These are phyloP conservation scores for Melanotus villosus DNA, from an alignment of 2,888 invertebrate genomes.

Conservation along the genomic window DNA sequence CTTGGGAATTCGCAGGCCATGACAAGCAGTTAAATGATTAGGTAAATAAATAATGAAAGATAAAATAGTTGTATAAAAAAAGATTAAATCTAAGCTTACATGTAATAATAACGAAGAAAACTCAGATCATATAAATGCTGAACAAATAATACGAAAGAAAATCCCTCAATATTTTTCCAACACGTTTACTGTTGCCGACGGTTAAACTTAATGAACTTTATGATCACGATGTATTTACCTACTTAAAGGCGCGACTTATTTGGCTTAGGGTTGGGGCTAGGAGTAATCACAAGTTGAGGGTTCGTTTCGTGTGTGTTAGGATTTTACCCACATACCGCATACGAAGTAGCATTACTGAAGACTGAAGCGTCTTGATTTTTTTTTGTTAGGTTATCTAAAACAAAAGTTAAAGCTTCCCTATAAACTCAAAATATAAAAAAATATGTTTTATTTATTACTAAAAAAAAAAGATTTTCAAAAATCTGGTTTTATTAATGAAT, in stretches of 20 bases:
- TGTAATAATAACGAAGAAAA: too few relatives aligned
- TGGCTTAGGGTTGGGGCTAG: conserved; percentile 58
- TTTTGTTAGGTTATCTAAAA: too few relatives aligned
- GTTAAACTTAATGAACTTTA: conserved; percentile 66
- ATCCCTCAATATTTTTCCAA: background rate
- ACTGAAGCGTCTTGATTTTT: background rate
- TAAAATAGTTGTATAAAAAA: too few relatives aligned
- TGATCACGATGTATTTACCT: conserved; percentile 66
- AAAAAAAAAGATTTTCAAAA: too few relatives aligned
- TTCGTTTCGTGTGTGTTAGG: conserved; percentile 23
- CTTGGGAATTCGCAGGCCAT: too few relatives aligned
- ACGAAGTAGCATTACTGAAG: conserved; percentile 10
- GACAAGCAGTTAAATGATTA: too few relatives aligned
- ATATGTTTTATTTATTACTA: too few relatives aligned
- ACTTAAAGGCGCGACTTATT: conserved; percentile 60
- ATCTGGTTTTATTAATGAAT: too few relatives aligned
- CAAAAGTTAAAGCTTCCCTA: background rate
- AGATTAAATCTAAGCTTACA: too few relatives aligned
- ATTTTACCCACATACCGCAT: conserved; percentile 32
- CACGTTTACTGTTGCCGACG: conserved; percentile 35
- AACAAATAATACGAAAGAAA: background rate
- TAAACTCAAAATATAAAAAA: background rate
- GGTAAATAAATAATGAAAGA: too few relatives aligned
- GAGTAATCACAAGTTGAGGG: conserved; percentile 56
- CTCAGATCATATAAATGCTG: too few relatives aligned